phyloP scores from a whole-genome alignment of 2,888 invertebrate genomes.

The Allolobophora icterica region DNA sequence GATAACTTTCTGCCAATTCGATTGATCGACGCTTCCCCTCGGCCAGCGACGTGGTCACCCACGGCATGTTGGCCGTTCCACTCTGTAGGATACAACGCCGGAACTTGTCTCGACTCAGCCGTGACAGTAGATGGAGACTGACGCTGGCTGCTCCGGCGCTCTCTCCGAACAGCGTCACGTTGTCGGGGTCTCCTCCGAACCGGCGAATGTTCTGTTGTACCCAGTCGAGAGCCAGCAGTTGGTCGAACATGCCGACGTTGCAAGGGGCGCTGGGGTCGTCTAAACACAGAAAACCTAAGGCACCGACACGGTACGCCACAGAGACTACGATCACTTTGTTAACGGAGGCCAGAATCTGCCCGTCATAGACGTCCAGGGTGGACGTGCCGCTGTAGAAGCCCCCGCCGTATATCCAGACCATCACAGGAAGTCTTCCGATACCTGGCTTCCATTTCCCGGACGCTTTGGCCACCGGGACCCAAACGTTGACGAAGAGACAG shows the following conservation, averaged over 20 bases:
- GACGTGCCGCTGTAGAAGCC: slow-evolving; percentile 83
- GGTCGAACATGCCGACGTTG: slow-evolving; percentile 92
- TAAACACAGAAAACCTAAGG: slow-evolving; percentile 74
- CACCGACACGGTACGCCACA: slow-evolving; percentile 92
- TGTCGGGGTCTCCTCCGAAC: slow-evolving; percentile 80
- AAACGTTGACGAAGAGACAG: slow-evolving; percentile 92
- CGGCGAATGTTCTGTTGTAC: slow-evolving; percentile 60
- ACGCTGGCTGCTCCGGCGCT: slow-evolving; percentile 95
- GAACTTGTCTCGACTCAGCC: slow-evolving; percentile 80
- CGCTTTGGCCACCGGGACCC: slow-evolving; percentile 73
- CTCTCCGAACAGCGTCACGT: slow-evolving; percentile 94
- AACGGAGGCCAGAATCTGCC: slow-evolving; percentile 83
- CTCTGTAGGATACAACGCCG: slow-evolving; percentile 88
- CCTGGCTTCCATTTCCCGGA: slow-evolving; percentile 44
- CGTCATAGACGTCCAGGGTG: slow-evolving; percentile 91
- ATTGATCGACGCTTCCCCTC: slow-evolving; percentile 79
- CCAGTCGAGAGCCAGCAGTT: slow-evolving; percentile 81
- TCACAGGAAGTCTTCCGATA: slow-evolving; percentile 68
- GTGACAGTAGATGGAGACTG: slow-evolving; percentile 78
- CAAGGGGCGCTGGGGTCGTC: slow-evolving; percentile 77
- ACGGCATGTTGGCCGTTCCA: slow-evolving; percentile 88
- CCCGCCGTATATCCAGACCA: slow-evolving; percentile 81
- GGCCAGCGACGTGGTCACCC: slow-evolving; percentile 86
- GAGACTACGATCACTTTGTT: slow-evolving; percentile 89
- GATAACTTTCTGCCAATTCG: slow-evolving; percentile 75